Percentiles rank a stretch among this genome's conserved stretches.
These are phyloP conservation scores for Proisotoma minuta DNA, from an alignment of 2,888 invertebrate species.

Conservation along the genomic window DNA sequence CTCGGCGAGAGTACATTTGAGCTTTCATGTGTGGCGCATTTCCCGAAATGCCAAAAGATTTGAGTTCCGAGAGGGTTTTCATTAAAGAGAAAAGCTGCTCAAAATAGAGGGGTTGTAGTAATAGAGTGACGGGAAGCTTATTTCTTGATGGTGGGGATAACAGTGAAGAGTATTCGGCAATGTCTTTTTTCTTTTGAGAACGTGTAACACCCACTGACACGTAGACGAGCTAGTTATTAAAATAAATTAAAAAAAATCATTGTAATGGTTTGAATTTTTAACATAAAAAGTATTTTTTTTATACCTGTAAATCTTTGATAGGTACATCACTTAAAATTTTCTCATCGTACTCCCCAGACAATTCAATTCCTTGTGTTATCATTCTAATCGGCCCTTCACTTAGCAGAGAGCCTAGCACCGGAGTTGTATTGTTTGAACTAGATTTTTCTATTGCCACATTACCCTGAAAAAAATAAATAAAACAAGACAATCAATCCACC, in stretches of 20 bases:
- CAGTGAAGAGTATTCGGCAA: constrained; percentile 75
- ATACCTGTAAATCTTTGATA: constrained; percentile 80
- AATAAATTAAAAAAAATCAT: constrained; percentile 11
- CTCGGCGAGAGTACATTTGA: constrained; percentile 79
- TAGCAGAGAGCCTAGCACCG: constrained; percentile 63
- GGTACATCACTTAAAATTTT: constrained; percentile 85
- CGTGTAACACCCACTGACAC: constrained; percentile 78
- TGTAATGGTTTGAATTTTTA: neutral
- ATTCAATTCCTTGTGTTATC: constrained; percentile 83
- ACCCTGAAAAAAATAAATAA: constrained; percentile 14
- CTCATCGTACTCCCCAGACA: constrained; percentile 88
- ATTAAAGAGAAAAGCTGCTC: constrained; percentile 84
- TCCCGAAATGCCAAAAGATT: constrained; percentile 66
- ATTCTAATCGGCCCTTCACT: constrained; percentile 82
- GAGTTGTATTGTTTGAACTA: constrained; percentile 49
- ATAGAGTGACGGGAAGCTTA: constrained; percentile 74
- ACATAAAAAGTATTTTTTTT: neutral
- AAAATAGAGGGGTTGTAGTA: constrained; percentile 81
- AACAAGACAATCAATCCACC: neutral
- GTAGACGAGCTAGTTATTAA: constrained; percentile 66
- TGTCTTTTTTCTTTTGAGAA: constrained; percentile 59
- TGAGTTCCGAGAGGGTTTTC: constrained; percentile 84
- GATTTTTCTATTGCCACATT: constrained; percentile 34
- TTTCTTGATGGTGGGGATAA: constrained; percentile 81
- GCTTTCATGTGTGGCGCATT: constrained; percentile 77